A percentile compares a stretch with the other conserved stretches of the same genome.
phyloP scores from a whole-genome alignment of 2,797 vertebrate species.

The Syngnathus acus region DNA sequence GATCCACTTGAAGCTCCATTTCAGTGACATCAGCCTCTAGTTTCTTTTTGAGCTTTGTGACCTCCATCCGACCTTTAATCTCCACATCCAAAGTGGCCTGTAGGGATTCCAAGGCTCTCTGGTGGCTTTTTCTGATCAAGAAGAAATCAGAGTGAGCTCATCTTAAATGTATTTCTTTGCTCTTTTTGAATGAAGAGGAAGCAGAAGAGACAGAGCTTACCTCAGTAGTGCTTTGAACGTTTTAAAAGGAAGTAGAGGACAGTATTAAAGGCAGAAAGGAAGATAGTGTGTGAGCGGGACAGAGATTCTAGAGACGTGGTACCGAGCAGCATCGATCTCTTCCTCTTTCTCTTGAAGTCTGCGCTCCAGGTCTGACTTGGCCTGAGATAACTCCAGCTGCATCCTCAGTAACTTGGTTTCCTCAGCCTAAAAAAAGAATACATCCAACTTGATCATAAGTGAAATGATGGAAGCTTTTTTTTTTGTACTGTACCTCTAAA shows the following conservation, averaged over 20 bases:
- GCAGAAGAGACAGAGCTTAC: conserved; percentile 22
- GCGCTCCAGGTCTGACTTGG: conserved; percentile 71
- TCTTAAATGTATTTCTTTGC: background rate
- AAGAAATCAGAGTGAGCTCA: background rate
- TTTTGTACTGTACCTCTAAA: conserved; percentile 64
- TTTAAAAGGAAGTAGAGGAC: conserved; percentile 18
- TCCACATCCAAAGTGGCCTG: conserved; percentile 76
- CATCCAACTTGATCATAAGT: background rate
- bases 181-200: background rate
- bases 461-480: background rate
- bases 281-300: background rate
- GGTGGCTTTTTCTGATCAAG: conserved; percentile 69
- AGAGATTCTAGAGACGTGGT: background rate
- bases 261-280: conserved; percentile 16
- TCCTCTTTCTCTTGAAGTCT: conserved; percentile 78
- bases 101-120: conserved; percentile 72
- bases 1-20: conserved; percentile 74
- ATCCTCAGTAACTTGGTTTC: conserved; percentile 76
- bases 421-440: conserved; percentile 57
- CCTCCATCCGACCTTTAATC: conserved; percentile 68
- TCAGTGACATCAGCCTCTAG: conserved; percentile 71
- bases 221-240: conserved; percentile 23
- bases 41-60: conserved; percentile 73
- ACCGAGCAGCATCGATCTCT: conserved; percentile 70
- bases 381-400: conserved; percentile 75